These are phyloP conservation scores for Laodelphax striatellus DNA, from an alignment of 1,140 invertebrate species.

Conservation along the genomic window DNA sequence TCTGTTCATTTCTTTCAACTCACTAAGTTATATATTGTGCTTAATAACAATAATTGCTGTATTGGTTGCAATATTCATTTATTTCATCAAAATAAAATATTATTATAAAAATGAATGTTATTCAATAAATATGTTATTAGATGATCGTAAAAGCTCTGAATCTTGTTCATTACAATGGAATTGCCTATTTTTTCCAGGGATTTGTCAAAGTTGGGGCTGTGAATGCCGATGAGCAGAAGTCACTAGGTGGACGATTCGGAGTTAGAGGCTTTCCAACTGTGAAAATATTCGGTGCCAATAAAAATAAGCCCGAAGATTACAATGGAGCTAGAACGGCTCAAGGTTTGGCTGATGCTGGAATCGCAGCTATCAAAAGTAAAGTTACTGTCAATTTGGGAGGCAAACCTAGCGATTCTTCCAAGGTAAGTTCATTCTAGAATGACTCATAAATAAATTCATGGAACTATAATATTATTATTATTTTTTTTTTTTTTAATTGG, in stretches of 20 bases:
- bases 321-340: slow-evolving; percentile 76
- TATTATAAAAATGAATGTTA: no score
- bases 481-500: no score
- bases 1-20: no score
- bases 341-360: slow-evolving; percentile 70
- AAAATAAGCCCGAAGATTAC: slow-evolving; percentile 78
- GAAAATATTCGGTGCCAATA: slow-evolving; percentile 85
- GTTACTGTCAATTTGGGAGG: slow-evolving; percentile 51
- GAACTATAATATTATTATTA: no score
- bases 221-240: slow-evolving; percentile 81
- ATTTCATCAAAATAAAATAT: no score
- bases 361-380: slow-evolving; percentile 57
- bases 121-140: no score
- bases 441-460: no score
- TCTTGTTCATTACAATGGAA: no score
- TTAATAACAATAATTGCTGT: no score
- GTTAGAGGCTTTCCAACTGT: slow-evolving; percentile 92
- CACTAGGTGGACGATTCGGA: slow-evolving; percentile 65
- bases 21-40: no score
- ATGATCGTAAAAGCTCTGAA: no score
- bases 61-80: no score
- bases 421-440: background rate
- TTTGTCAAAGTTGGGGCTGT: slow-evolving; percentile 89
- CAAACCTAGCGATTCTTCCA: slow-evolving; percentile 29
- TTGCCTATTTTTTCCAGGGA: slow-evolving; percentile 47